Conservation (phyloP, 2,888 invertebrate species). For the Cryptocheilus praepositus region DNA sequence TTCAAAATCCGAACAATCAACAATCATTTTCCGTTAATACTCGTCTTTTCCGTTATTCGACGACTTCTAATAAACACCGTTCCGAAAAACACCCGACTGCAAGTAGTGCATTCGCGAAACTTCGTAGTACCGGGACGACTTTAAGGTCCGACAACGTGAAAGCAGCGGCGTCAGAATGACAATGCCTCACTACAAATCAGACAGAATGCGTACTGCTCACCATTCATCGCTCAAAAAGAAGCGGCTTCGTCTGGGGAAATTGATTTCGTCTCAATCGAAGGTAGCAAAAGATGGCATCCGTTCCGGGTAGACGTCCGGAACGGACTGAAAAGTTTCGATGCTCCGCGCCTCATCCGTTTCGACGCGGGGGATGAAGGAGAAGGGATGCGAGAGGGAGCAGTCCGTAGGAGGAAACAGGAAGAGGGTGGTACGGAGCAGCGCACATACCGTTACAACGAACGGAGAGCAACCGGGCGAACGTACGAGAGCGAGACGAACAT, state of each 20-base stretch:
- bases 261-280: not conserved
- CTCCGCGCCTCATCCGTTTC: constrained; percentile 28
- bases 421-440: constrained; percentile 63
- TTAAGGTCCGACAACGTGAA: too few relatives aligned
- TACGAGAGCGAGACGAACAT: constrained; percentile 28
- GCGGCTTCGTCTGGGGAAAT: not conserved
- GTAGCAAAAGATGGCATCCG: constrained; percentile 20
- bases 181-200: not conserved
- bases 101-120: too few relatives aligned
- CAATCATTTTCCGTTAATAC: too few relatives aligned
- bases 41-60: too few relatives aligned
- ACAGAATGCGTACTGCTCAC: not conserved
- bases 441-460: constrained; percentile 59
- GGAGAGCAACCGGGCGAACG: too few relatives aligned
- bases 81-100: too few relatives aligned
- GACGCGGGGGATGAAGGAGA: constrained; percentile 25
- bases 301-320: constrained; percentile 47
- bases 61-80: too few relatives aligned
- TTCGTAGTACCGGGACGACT: too few relatives aligned
- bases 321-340: constrained; percentile 53
- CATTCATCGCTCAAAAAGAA: not conserved
- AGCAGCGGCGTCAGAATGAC: not conserved
- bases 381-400: constrained; percentile 16
- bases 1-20: too few relatives aligned
- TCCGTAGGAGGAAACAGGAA: constrained; percentile 50